Percentiles rank a stretch among this genome's conserved stretches.
Evolutionary conservation across 2,113 vertebrate species (phyloP).

Genomic region (Tachycineta bicolor): DNA sequence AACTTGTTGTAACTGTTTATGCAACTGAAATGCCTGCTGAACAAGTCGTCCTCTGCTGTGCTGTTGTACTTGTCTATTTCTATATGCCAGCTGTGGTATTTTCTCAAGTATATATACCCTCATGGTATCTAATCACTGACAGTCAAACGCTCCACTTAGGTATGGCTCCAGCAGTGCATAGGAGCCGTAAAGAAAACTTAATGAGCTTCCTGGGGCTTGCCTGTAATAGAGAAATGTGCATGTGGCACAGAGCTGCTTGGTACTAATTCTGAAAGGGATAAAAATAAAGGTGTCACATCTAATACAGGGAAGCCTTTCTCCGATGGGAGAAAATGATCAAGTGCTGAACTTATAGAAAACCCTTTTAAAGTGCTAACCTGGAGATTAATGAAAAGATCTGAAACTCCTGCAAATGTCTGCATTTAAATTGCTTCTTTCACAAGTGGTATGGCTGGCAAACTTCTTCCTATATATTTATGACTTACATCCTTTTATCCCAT

Average conservation of each 20-base stretch:
- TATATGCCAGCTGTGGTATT: background rate
- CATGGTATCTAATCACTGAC: slow-evolving; percentile 21
- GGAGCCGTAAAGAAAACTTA: slow-evolving; percentile 45
- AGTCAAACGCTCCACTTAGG: slow-evolving; percentile 12
- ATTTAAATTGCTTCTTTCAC: background rate
- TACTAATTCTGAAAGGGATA: background rate
- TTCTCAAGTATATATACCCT: background rate
- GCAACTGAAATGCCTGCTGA: background rate
- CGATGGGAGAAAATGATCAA: background rate
- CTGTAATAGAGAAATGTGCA: background rate
- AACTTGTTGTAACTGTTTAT: background rate
- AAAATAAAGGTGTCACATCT: background rate
- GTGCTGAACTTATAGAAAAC: background rate
- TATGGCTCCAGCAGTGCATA: slow-evolving; percentile 32
- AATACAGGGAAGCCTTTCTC: background rate
- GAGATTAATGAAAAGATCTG: slow-evolving; percentile 24
- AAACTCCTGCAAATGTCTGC: background rate
- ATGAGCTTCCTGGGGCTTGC: slow-evolving; percentile 39
- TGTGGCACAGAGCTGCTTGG: background rate
- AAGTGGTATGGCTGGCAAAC: background rate
- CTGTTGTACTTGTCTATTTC: background rate
- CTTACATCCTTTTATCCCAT: background rate
- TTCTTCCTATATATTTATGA: background rate
- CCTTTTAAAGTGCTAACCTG: background rate
- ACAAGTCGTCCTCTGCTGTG: background rate